These are phyloP conservation scores for Aplochiton taeniatus DNA, from an alignment of 2,797 vertebrate genomes.

Conservation along the genomic window DNA sequence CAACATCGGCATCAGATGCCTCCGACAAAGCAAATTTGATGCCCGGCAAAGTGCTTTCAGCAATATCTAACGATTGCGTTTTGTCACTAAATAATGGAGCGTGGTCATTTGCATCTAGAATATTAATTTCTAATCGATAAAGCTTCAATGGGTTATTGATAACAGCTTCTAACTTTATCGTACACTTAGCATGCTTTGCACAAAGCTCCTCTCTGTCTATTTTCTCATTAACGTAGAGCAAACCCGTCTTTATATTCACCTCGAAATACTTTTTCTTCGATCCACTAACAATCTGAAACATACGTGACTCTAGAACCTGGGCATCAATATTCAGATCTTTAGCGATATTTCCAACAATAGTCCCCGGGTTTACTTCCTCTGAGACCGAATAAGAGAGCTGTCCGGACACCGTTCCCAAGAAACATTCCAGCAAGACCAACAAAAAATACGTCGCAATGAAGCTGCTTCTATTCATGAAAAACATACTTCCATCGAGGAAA, in stretches of 20 bases:
- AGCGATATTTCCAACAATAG: conserved; percentile 69
- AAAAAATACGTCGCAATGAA: conserved; percentile 19
- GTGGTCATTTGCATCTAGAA: conserved; percentile 56
- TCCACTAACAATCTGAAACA: conserved; percentile 56
- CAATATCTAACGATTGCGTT: conserved; percentile 42
- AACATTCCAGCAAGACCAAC: conserved; percentile 31
- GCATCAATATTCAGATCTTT: conserved; percentile 72
- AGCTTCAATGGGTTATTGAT: conserved; percentile 51
- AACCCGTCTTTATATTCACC: conserved; percentile 57
- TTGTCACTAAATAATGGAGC: conserved; percentile 34
- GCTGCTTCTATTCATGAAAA: neutral
- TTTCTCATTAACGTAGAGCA: conserved; percentile 48
- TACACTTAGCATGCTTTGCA: conserved; percentile 17
- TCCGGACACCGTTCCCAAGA: conserved; percentile 9
- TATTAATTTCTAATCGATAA: conserved; percentile 46
- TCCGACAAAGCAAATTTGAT: conserved; percentile 32
- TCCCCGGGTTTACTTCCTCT: conserved; percentile 70
- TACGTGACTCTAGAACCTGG: conserved; percentile 49
- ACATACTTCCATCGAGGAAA: conserved; percentile 26
- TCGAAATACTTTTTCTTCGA: conserved; percentile 59
- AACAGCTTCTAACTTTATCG: conserved; percentile 50
- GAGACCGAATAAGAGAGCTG: conserved; percentile 64
- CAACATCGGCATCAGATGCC: conserved; percentile 54
- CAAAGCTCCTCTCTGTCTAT: conserved; percentile 65
- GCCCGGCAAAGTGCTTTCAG: conserved; percentile 47